Evolutionary conservation across 2,888 invertebrate species (phyloP).

Genomic region (Orchestes rusci): DNA sequence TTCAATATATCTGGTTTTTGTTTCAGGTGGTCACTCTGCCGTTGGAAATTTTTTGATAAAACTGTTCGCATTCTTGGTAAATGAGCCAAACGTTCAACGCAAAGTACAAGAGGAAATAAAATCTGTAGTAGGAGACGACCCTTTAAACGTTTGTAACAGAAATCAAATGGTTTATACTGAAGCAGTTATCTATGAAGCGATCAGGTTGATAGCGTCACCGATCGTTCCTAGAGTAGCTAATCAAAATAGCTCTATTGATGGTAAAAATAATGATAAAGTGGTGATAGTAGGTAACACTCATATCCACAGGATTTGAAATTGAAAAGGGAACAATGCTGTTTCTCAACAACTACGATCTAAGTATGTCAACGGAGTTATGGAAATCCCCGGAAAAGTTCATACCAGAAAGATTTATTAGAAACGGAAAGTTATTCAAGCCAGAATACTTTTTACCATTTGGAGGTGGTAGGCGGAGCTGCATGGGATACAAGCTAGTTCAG

Average conservation of each 20-base stretch:
- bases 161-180: slow-evolving; percentile 53
- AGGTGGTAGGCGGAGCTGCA: slow-evolving; percentile 57
- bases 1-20: not conserved
- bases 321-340: slow-evolving; percentile 57
- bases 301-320: slow-evolving; percentile 49
- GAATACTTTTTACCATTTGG: slow-evolving; percentile 62
- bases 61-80: slow-evolving; percentile 50
- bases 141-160: slow-evolving; percentile 43
- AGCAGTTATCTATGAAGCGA: slow-evolving; percentile 54
- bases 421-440: slow-evolving; percentile 52
- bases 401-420: slow-evolving; percentile 55
- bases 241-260: slow-evolving; percentile 53
- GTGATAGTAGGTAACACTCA: not conserved
- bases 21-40: slow-evolving; percentile 53
- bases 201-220: slow-evolving; percentile 58
- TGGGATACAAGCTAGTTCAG: slow-evolving; percentile 62
- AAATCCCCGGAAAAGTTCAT: slow-evolving; percentile 51
- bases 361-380: slow-evolving; percentile 58
- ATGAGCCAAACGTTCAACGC: slow-evolving; percentile 48
- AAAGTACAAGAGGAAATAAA: slow-evolving; percentile 52
- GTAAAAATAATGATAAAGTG: slow-evolving; percentile 39
- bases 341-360: slow-evolving; percentile 60
- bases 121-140: slow-evolving; percentile 34
- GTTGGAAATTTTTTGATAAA: slow-evolving; percentile 56
- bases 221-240: slow-evolving; percentile 63